These are phyloP conservation scores for Enteromius radiatus DNA, from an alignment of 2,797 vertebrate genomes.

Conservation along the genomic window DNA sequence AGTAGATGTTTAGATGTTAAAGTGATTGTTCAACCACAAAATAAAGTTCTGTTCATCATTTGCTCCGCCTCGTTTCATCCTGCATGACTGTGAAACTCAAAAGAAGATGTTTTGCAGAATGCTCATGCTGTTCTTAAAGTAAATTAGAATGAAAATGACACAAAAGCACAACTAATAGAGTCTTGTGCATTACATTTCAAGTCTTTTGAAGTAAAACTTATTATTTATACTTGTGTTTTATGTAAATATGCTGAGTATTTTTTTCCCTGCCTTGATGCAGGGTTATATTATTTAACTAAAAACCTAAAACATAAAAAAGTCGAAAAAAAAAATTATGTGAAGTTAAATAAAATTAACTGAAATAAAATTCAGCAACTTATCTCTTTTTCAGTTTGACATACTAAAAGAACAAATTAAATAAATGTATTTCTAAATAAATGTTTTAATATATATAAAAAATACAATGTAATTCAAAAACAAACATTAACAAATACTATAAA, in stretches of 20 bases:
- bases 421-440: too few relatives aligned
- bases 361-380: background rate
- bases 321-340: background rate
- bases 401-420: background rate
- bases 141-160: background rate
- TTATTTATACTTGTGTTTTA: too few relatives aligned
- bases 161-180: background rate
- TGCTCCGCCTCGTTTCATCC: background rate
- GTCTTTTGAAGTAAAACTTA: background rate
- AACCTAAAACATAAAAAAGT: background rate
- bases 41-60: background rate
- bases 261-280: background rate
- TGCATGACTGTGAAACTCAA: background rate
- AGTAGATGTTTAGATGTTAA: background rate
- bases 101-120: constrained; percentile 3
- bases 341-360: background rate
- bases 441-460: background rate
- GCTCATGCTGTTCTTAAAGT: background rate
- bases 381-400: background rate
- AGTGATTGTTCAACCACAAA: too few relatives aligned
- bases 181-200: background rate
- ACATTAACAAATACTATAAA: background rate
- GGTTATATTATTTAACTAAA: background rate
- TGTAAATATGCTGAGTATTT: background rate
- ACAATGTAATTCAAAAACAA: background rate